A percentile compares a stretch with the other conserved stretches of the same genome.
Evolutionary conservation across 1,140 invertebrate genomes (phyloP).

Genomic region (Bombus polaris): DNA sequence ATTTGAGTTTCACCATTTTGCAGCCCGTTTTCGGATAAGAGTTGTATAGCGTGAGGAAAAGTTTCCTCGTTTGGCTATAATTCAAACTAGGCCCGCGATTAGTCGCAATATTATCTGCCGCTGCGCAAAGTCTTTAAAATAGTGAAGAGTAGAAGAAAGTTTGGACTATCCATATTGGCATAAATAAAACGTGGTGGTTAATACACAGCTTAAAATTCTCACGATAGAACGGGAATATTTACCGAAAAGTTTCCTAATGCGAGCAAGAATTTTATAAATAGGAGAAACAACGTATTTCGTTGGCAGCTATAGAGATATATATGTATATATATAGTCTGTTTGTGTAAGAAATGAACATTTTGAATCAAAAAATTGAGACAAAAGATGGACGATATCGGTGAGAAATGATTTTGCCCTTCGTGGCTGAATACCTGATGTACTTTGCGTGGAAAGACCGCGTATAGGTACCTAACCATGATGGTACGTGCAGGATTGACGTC

Average conservation of each 20-base stretch:
- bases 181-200: neutral
- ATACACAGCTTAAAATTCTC: neutral
- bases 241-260: neutral
- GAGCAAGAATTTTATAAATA: neutral
- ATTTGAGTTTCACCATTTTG: neutral
- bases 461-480: neutral
- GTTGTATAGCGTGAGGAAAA: neutral
- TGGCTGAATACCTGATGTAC: neutral
- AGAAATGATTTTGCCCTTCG: constrained; percentile 17
- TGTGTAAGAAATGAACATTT: neutral
- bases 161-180: neutral
- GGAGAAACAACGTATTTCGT: neutral
- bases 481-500: neutral
- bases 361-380: neutral
- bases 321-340: neutral
- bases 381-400: constrained; percentile 17
- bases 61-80: constrained; percentile 15
- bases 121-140: neutral
- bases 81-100: neutral
- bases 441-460: neutral
- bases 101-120: neutral
- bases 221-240: neutral
- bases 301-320: too few relatives aligned
- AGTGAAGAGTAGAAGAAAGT: neutral
- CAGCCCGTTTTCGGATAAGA: neutral